These are phyloP conservation scores for Saccostrea echinata DNA, from an alignment of 1,140 invertebrate genomes.

Conservation along the genomic window DNA sequence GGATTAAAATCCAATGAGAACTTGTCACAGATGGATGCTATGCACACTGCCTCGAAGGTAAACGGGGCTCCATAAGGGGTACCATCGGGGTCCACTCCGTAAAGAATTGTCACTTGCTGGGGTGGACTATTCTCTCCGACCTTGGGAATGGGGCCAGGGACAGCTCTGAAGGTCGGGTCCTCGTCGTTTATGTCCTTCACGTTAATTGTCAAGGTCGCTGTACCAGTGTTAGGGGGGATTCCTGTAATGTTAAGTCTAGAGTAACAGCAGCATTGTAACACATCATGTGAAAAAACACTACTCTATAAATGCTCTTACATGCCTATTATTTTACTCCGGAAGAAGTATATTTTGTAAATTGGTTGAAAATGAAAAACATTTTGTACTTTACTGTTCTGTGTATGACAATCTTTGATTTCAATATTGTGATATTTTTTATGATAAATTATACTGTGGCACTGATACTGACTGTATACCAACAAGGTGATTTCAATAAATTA, in stretches of 20 bases:
- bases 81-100: slow-evolving; percentile 88
- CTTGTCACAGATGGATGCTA: slow-evolving; percentile 49
- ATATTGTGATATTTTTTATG: too few species aligned
- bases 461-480: too few species aligned
- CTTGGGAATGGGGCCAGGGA: slow-evolving; percentile 94
- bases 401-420: too few species aligned
- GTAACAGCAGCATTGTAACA: too few species aligned
- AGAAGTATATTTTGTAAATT: too few species aligned
- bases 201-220: slow-evolving; percentile 95
- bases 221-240: slow-evolving; percentile 93
- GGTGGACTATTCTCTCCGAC: slow-evolving; percentile 89
- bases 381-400: too few species aligned
- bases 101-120: slow-evolving; percentile 91
- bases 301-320: too few species aligned
- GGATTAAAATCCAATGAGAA: slow-evolving; percentile 50
- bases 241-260: slow-evolving; percentile 65
- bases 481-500: too few species aligned
- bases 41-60: slow-evolving; percentile 58
- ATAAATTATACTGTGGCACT: too few species aligned
- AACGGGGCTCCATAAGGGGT: slow-evolving; percentile 61
- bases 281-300: too few species aligned
- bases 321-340: too few species aligned
- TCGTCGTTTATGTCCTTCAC: slow-evolving; percentile 98
- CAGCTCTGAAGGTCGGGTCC: slow-evolving; percentile 90
- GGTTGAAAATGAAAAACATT: too few species aligned